phyloP scores from a whole-genome alignment of 2,888 invertebrate genomes.

The Hirudinaria manillensis region DNA sequence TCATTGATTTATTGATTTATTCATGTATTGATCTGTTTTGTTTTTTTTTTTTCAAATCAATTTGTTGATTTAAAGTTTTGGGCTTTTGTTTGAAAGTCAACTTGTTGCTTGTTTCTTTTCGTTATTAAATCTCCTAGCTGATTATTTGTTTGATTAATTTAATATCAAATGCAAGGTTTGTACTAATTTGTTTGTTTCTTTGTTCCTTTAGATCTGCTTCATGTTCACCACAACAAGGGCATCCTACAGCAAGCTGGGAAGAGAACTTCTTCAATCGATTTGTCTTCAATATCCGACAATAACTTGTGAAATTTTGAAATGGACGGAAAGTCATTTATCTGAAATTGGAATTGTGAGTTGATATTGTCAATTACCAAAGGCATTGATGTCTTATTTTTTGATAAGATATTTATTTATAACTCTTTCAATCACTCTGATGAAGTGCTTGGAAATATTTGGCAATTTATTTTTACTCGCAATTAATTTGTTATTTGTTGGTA shows the following conservation, averaged over 20 bases:
- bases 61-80: background rate
- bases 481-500: background rate
- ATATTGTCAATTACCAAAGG: background rate
- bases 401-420: background rate
- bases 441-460: too few relatives aligned
- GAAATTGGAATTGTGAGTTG: constrained; percentile 59
- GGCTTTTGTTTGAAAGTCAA: background rate
- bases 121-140: background rate
- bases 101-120: too few relatives aligned
- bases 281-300: constrained; percentile 66
- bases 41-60: background rate
- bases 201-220: constrained; percentile 66
- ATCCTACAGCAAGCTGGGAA: constrained; percentile 64
- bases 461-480: background rate
- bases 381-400: background rate
- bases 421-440: background rate
- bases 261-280: constrained; percentile 67
- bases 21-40: background rate
- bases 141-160: constrained; percentile 7
- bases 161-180: background rate
- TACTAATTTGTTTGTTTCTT: background rate
- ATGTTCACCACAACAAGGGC: constrained; percentile 66
- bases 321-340: constrained; percentile 55
- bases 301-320: constrained; percentile 63
- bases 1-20: background rate